Conservation (phyloP, 2,113 vertebrate genomes). For the Toxostoma redivivum region DNA sequence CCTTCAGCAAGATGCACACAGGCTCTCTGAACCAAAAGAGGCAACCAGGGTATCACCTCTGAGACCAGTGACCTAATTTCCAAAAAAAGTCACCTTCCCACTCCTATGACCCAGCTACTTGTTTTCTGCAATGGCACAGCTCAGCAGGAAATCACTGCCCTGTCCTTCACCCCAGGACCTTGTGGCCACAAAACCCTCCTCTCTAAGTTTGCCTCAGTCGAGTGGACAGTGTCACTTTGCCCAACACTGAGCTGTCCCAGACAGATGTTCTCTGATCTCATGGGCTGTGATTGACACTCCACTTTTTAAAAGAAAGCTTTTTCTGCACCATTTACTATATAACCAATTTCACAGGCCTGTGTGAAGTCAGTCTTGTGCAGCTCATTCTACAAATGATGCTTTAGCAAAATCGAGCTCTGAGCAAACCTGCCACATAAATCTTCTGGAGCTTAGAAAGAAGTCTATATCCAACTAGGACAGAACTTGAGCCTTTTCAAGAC, state of each 20-base stretch:
- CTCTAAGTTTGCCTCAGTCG: background rate
- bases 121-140: background rate
- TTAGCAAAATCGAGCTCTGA: background rate
- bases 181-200: background rate
- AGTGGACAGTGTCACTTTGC: accelerated
- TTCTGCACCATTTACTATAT: background rate
- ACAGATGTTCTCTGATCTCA: background rate
- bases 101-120: background rate
- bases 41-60: background rate
- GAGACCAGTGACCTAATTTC: background rate
- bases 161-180: background rate
- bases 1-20: background rate
- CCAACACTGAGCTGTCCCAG: background rate
- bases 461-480: background rate
- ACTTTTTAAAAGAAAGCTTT: background rate
- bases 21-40: background rate
- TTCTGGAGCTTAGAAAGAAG: background rate
- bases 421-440: background rate
- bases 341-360: accelerated
- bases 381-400: background rate
- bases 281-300: background rate
- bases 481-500: background rate
- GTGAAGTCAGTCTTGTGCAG: background rate
- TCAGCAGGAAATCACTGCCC: background rate
- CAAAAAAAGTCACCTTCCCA: background rate